Base-by-base conservation (phyloP, 2,797 vertebrate genomes). In the Sternarchorhynchus goeldii region DNA sequence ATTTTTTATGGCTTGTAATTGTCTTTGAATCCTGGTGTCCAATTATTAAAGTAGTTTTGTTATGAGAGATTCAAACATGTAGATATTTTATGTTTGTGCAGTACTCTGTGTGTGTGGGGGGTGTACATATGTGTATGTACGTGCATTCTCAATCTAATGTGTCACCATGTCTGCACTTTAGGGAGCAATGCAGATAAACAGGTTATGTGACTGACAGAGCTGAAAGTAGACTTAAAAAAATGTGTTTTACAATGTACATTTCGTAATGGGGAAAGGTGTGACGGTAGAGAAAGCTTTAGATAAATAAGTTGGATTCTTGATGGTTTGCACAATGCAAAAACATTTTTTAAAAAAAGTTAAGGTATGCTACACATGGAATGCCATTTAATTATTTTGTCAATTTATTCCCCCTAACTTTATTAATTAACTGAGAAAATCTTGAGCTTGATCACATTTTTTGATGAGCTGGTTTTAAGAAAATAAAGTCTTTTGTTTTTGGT, bases 111-210 rank as follows among this genome's bases (percentile, higher is more conserved):
- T 36, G 34, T 36, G 34, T 36, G 12, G 16, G 41, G 57, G 8
- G 21, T 60, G 6, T 20, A 34, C 2, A 12, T 31, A n/a, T 32
- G 6, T 64, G 53, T 65, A 72, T 56, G 63, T 8, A 56, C 68
- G 45, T 67, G 58, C 8, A 25, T 36, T 50, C 45, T 50, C 16
- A n/a, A 31, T 14, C 17, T 31, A 29, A 34, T 10, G 41, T 64
- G 50, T 5, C 56, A 53, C 6, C 17, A 45, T 10, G 16, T 58
- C 5, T 34, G 10, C 55, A 53, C 60, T 76, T 25, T 6, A 65
- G 8, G 36, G 3, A 64, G 76, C 57, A 85, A 91, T 89, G 87
- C 56, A 34, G 89, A 69, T 62, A 60, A 86, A 89, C 91, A 17
- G 86, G 91, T 90, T 87, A 0, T 62, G 79, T 64, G 25, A 78